phyloP scores from a whole-genome alignment of 2,888 invertebrate species.

The Mythimna vitellina region DNA sequence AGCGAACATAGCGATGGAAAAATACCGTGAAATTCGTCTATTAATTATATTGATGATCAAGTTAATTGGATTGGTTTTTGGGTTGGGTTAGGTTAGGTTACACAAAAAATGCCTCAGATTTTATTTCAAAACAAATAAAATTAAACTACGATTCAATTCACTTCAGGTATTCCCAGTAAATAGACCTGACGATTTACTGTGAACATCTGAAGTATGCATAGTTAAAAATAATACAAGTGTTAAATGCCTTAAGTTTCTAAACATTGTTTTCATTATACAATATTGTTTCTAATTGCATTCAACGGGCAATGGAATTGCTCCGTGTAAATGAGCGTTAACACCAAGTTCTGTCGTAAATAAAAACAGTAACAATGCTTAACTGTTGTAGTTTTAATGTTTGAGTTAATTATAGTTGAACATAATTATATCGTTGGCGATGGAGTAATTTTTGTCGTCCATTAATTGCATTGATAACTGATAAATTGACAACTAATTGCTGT shows the following conservation, averaged over 20 bases:
- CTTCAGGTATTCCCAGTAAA: no score
- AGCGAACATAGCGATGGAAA: no score
- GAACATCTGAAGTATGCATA: neutral
- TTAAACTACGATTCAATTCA: no score
- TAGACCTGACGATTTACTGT: neutral
- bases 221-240: neutral
- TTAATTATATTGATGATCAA: no score
- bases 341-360: constrained; percentile 5
- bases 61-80: no score
- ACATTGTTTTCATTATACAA: neutral
- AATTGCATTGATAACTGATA: constrained; percentile 27
- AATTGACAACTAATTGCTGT: constrained; percentile 32
- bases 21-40: no score
- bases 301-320: neutral
- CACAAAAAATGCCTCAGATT: no score
- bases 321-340: neutral
- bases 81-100: no score
- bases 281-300: neutral
- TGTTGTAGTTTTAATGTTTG: neutral
- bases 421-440: constrained; percentile 7
- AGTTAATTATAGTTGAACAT: constrained; percentile 20
- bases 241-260: neutral
- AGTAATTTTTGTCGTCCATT: constrained; percentile 30
- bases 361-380: neutral
- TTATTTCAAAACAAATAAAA: no score